phyloP scores from a whole-genome alignment of 2,797 vertebrate species.

The Enteromius thamalakanensis region DNA sequence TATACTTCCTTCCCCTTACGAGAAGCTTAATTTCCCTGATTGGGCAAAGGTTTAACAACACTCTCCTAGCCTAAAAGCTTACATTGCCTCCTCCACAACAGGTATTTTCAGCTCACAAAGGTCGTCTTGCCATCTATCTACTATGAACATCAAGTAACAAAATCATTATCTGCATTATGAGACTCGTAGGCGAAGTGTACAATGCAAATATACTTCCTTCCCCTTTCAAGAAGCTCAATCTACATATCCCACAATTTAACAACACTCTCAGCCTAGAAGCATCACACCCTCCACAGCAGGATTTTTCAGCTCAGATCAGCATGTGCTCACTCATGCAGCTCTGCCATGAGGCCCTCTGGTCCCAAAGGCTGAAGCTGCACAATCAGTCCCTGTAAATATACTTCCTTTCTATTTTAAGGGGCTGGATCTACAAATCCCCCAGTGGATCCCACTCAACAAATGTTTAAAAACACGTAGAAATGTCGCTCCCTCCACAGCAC shows the following conservation, averaged over 20 bases:
- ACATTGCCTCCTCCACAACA: too few species aligned
- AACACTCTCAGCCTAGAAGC: conserved; percentile 19
- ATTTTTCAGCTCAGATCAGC: conserved; percentile 16
- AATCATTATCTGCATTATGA: too few species aligned
- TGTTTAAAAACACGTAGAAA: conserved; percentile 46
- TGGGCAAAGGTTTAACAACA: too few species aligned
- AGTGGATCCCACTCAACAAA: conserved; percentile 33
- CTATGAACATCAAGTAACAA: too few species aligned
- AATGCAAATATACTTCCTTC: background rate
- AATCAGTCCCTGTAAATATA: background rate
- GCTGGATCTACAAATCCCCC: conserved; percentile 1
- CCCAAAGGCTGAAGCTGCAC: background rate
- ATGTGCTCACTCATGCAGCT: conserved; percentile 33
- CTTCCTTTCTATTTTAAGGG: background rate
- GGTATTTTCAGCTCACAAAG: too few species aligned
- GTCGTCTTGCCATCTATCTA: too few species aligned
- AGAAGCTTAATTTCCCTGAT: background rate
- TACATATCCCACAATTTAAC: conserved; percentile 32
- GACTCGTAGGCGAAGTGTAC: background rate
- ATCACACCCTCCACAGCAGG: conserved; percentile 22
- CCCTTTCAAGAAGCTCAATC: background rate
- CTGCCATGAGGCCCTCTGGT: background rate
- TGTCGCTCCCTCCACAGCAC: conserved; percentile 18
- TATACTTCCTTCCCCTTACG: background rate
- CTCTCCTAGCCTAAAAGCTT: too few species aligned